Conservation (phyloP, 2,888 invertebrate genomes). For the Drosophila mettleri region DNA sequence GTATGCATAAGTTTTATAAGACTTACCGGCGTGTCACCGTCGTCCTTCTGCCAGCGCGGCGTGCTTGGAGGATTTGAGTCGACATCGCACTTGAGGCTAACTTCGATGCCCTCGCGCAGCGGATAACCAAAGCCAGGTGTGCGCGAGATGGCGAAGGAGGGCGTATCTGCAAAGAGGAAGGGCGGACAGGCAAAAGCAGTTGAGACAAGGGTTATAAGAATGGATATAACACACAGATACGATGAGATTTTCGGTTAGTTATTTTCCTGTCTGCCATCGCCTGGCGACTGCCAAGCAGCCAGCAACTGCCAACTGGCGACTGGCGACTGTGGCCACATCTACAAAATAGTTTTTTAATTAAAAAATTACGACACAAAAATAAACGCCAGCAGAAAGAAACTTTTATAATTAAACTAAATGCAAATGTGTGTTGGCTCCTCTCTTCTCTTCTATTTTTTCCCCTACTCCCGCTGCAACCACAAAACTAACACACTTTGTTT, state of each 20-base stretch:
- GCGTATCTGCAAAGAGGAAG: conserved; percentile 89
- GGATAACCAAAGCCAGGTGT: conserved; percentile 97
- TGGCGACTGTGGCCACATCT: conserved; percentile 59
- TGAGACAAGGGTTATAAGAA: conserved; percentile 45
- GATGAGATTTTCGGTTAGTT: conserved; percentile 56
- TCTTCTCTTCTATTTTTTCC: neutral
- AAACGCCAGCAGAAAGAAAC: conserved; percentile 51
- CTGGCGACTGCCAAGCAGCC: conserved; percentile 4
- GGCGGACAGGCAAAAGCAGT: conserved; percentile 30
- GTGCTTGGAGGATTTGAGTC: conserved; percentile 96
- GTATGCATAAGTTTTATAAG: conserved; percentile 58
- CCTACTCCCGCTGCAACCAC: conserved; percentile 17
- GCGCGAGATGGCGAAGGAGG: conserved; percentile 96
- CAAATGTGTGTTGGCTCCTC: conserved; percentile 64
- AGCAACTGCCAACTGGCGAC: conserved; percentile 11
- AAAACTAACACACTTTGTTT: conserved; percentile 22
- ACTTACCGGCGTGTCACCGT: conserved; percentile 87
- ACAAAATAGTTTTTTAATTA: conserved; percentile 81
- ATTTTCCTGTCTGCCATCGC: conserved; percentile 36
- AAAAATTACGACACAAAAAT: conserved; percentile 64
- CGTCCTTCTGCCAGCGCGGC: conserved; percentile 92
- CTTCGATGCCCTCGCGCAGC: conserved; percentile 94
- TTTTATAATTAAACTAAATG: conserved; percentile 81
- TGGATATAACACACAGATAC: conserved; percentile 40
- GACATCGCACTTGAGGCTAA: conserved; percentile 95